phyloP scores from a whole-genome alignment of 35 echinoderm and acorn worm genomes.

The Anneissia japonica region DNA sequence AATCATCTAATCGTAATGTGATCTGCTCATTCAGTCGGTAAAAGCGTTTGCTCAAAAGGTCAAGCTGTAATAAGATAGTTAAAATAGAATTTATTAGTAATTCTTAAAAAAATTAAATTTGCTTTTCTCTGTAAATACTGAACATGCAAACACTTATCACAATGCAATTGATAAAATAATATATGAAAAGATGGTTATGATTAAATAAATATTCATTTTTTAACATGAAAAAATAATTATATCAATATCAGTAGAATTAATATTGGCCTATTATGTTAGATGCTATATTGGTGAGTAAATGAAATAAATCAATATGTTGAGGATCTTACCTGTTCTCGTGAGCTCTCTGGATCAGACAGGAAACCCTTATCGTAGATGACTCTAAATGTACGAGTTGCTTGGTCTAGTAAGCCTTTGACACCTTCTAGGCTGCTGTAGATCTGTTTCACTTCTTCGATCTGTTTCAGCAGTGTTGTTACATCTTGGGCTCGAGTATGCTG shows the following conservation, averaged over 20 bases:
- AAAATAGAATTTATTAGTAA: too few relatives aligned
- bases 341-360: slow-evolving; percentile 63
- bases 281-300: too few relatives aligned
- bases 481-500: neutral
- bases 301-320: too few relatives aligned
- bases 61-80: slow-evolving; percentile 31
- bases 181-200: too few relatives aligned
- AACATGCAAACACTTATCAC: too few relatives aligned
- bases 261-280: too few relatives aligned
- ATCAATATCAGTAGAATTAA: too few relatives aligned
- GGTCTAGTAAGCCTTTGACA: slow-evolving; percentile 58
- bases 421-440: slow-evolving; percentile 64
- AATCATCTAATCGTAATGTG: slow-evolving; percentile 63
- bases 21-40: slow-evolving; percentile 53
- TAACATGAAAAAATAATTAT: too few relatives aligned
- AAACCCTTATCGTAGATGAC: slow-evolving; percentile 90
- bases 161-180: too few relatives aligned
- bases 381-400: slow-evolving; percentile 57
- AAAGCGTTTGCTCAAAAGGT: slow-evolving; percentile 90
- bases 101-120: too few relatives aligned
- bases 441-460: neutral
- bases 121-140: too few relatives aligned
- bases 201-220: too few relatives aligned
- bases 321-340: slow-evolving; percentile 85
- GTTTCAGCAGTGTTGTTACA: neutral